Evolutionary conservation across 2,113 vertebrate species (phyloP).

Genomic region (Plecotus auritus): DNA sequence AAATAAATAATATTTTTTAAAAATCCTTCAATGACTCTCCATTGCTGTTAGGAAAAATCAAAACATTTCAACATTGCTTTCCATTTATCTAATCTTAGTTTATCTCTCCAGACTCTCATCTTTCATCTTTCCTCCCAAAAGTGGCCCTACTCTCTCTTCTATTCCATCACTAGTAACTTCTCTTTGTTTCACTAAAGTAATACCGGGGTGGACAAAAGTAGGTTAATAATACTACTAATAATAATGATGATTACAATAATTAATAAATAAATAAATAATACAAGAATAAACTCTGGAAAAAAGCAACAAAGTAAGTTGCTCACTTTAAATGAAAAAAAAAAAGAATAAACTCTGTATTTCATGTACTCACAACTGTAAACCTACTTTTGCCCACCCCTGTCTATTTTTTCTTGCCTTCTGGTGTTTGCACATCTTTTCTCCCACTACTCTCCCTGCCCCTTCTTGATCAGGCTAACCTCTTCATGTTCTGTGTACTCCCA

Average conservation of each 20-base stretch:
- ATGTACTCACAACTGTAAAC: not conserved
- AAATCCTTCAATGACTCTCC: not conserved
- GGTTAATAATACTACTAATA: not conserved
- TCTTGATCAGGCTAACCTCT: not conserved
- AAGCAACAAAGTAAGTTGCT: no score
- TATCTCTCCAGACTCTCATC: not conserved
- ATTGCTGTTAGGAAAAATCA: not conserved
- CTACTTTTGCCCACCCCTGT: not conserved
- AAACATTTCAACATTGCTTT: not conserved
- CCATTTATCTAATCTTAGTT: not conserved
- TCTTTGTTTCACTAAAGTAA: not conserved
- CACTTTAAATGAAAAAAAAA: no score
- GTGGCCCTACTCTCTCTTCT: not conserved
- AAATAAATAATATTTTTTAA: no score
- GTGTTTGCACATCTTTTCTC: not conserved
- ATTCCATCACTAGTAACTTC: not conserved
- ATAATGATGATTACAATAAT: not conserved
- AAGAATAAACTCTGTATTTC: not conserved
- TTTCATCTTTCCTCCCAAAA: not conserved
- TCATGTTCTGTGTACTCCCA: not conserved
- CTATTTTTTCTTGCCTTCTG: not conserved
- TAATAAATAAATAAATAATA: not conserved
- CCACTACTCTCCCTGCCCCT: not conserved
- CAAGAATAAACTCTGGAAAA: not conserved
- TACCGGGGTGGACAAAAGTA: not conserved